Evolutionary conservation across 2,888 invertebrate species (phyloP), one percentile per base, ranked within the genome.

Genomic region (Baronia brevicornis): DNA sequence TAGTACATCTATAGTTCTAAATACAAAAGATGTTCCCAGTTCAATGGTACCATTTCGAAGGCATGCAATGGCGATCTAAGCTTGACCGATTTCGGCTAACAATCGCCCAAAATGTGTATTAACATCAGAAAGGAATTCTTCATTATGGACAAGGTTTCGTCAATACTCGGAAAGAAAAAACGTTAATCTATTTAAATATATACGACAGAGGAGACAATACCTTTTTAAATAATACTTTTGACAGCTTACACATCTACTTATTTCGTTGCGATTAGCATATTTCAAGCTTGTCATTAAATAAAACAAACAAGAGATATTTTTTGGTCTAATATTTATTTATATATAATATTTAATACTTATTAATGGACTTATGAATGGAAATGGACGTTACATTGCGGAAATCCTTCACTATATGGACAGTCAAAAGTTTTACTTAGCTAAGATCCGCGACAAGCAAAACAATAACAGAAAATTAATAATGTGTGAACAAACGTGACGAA

Each of bases 81-180:
- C 35, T 29, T 29, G 25, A 29, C 35, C 29, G 29, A 25, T 17
- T 29, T 20, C 19, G 5, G n/a, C 8, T 9, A 17, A 35, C 35
- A 29, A 35, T 29, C 13, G 35, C 13, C 33, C 9, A 35, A 35
- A 35, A 26, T 25, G 29, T 10, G 3, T 8, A 35, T 35, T 35
- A 25, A 14, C 35, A 35, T 35, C 7, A 29, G 29, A 35, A 35
- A 25, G 17, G 35, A 25, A 35, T 35, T 25, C 35, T 28, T 14
- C 26, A 25, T 20, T 29, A 25, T 20, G 4, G 20, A 20, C 35
- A 25, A 7, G 12, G 19, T 11, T 34, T 11, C 9, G 1, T n/a
- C 13, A 14, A 1, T 28, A 34, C 24, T 33, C 25, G 34, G 19
- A 19, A 20, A 34, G 24, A 28, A 23, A 15, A n/a, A 15, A 23